Conservation (phyloP, 1,140 invertebrate genomes). For the Psilanteris sp. region DNA sequence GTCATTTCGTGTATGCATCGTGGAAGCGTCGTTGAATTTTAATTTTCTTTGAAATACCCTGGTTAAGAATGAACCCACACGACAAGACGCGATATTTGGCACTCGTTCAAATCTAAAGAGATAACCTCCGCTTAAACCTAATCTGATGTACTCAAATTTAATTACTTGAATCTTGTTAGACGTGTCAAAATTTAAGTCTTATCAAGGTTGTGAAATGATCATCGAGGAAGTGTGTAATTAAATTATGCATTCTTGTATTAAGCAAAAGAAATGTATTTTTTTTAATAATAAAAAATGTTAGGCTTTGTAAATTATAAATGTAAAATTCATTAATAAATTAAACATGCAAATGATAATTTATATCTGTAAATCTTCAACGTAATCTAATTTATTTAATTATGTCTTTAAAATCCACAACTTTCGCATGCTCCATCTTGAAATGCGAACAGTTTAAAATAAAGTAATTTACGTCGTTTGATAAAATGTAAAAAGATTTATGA, state of each 20-base stretch:
- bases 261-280: too few relatives aligned
- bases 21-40: not conserved
- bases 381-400: too few relatives aligned
- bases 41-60: conserved; percentile 33
- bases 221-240: not conserved
- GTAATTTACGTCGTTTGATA: conserved; percentile 68
- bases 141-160: conserved; percentile 38
- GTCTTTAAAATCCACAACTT: conserved; percentile 3
- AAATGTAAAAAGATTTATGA: conserved; percentile 48
- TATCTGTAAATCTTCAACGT: too few relatives aligned
- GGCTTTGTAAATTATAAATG: too few relatives aligned
- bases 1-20: conserved; percentile 1
- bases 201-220: conserved; percentile 13
- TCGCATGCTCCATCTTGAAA: conserved; percentile 62
- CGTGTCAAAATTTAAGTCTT: conserved; percentile 23
- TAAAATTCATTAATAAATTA: too few relatives aligned
- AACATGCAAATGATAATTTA: too few relatives aligned
- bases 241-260: too few relatives aligned
- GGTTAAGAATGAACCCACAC: not conserved
- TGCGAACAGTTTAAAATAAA: conserved; percentile 66
- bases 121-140: conserved; percentile 33
- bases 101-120: conserved; percentile 37
- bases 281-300: not conserved
- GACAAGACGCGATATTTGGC: conserved; percentile 33
- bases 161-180: conserved; percentile 31